A percentile compares a stretch with the other conserved stretches of the same genome.
Evolutionary conservation across 1,140 invertebrate genomes (phyloP).

Genomic region (Philopotamus ludificatus): DNA sequence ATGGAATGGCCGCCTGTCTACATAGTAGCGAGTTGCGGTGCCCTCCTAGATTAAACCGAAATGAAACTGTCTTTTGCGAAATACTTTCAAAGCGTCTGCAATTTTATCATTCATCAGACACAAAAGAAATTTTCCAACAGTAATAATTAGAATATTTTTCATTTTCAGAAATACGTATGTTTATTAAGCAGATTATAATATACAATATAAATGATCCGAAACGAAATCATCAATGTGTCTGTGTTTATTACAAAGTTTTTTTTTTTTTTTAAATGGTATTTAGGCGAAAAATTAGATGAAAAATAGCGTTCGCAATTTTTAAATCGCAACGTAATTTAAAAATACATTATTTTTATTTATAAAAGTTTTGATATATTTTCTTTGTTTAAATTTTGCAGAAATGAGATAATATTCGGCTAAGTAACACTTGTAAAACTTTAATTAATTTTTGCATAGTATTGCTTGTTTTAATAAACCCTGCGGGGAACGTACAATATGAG

Average conservation of each 20-base stretch:
- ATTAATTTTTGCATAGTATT: conserved; percentile 14
- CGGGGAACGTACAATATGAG: conserved; percentile 23
- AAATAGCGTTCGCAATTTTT: not conserved
- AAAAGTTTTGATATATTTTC: no score
- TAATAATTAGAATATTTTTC: not conserved
- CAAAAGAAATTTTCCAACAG: not conserved
- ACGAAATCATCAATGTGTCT: not conserved
- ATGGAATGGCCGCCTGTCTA: not conserved
- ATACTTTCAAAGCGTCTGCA: conserved; percentile 7
- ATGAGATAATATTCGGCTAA: not conserved
- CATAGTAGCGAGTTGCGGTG: not conserved
- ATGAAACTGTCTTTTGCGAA: not conserved
- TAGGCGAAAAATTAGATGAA: no score
- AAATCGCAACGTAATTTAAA: not conserved
- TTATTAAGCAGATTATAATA: not conserved
- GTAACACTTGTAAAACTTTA: conserved; percentile 23
- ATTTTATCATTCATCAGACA: conserved; percentile 23
- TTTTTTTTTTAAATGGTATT: no score
- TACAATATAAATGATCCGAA: not conserved
- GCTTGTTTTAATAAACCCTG: conserved; percentile 7
- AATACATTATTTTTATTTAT: not conserved
- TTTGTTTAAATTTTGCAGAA: no score
- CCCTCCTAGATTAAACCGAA: conserved; percentile 23
- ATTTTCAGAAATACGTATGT: not conserved
- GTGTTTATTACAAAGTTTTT: no score